Evolutionary conservation across 2,888 invertebrate genomes (phyloP).

Genomic region (Gnatocerus cornutus): DNA sequence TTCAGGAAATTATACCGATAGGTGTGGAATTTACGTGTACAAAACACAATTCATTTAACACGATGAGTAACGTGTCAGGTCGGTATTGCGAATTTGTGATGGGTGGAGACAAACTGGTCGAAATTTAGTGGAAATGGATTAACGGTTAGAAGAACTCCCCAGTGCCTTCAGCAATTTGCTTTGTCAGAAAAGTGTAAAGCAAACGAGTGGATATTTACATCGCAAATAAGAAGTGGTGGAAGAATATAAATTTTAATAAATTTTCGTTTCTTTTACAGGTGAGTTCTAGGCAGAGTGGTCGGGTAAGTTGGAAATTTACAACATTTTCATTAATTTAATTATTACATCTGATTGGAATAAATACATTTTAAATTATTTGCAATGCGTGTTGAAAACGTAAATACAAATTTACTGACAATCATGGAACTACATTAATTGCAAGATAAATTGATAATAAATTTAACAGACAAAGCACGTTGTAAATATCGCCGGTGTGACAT

Average conservation of each 20-base stretch:
- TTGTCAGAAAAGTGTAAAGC: constrained; percentile 29
- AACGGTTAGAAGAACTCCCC: constrained; percentile 15
- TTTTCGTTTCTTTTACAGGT: no score
- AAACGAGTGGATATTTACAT: constrained; percentile 23
- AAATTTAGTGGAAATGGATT: background rate
- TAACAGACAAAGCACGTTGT: background rate
- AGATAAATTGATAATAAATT: background rate
- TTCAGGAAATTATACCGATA: constrained; percentile 12
- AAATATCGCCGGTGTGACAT: no score
- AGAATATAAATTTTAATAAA: constrained; percentile 21
- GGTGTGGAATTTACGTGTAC: constrained; percentile 18
- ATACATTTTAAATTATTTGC: background rate
- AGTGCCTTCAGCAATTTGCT: constrained; percentile 7
- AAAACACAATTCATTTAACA: constrained; percentile 28
- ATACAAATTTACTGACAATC: background rate
- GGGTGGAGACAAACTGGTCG: constrained; percentile 3
- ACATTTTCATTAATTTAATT: background rate
- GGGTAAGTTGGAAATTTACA: no score
- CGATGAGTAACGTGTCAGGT: constrained; percentile 25
- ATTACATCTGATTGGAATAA: background rate
- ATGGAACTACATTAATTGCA: background rate
- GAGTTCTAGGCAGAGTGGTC: no score
- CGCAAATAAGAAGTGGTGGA: constrained; percentile 12
- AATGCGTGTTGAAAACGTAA: background rate
- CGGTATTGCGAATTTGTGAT: no score